Evolutionary conservation across 1,140 invertebrate genomes (phyloP), one percentile per base, ranked within the genome.

Genomic region (Campodea augens): DNA sequence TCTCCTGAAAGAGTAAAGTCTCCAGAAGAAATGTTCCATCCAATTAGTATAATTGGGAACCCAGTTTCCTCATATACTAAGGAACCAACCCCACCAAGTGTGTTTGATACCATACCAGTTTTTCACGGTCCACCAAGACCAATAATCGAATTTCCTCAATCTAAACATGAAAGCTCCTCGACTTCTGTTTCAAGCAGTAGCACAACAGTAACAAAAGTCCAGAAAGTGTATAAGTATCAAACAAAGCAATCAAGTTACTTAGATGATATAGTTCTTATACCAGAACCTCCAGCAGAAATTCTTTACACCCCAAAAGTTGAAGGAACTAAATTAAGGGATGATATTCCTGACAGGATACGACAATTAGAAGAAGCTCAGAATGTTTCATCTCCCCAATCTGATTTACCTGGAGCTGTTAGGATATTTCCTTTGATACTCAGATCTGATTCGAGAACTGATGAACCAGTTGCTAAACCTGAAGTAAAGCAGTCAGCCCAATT

Each of bases 271-370:
- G 69, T 69, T 55, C 51, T 80, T 0, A 65, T 71, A 44, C 78
- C 77, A 0, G 78, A 77, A 56, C 72, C 77, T 21, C 76, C 77
- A 7, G 75, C 77, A n/a, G 73, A 79, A 61, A 76, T 79, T 18
- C 71, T 71, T 27, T 79, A 68, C 49, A 69, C 70, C 23, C 70
- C 75, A 2, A 75, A 73, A 52, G 49, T 54, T 7, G 54, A 55
- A 48, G 65, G 65, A 13, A 49, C 39, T 36, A 57, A 56, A 38
- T 46, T 46, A 24, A 63, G 62, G 50, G 69, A 72, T 41, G 66
- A 73, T 21, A 63, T 78, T 12, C 67, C 67, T 18, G 61, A 73
- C 18, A 71, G 72, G 52, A 71, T 76, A 1, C 75, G 71, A 54
- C 70, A 70, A 54, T 58, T 77, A 13, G 73, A 77, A 53, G 73